Evolutionary conservation across 2,797 vertebrate genomes (phyloP).

Genomic region (Lagorchestes hirsutus): DNA sequence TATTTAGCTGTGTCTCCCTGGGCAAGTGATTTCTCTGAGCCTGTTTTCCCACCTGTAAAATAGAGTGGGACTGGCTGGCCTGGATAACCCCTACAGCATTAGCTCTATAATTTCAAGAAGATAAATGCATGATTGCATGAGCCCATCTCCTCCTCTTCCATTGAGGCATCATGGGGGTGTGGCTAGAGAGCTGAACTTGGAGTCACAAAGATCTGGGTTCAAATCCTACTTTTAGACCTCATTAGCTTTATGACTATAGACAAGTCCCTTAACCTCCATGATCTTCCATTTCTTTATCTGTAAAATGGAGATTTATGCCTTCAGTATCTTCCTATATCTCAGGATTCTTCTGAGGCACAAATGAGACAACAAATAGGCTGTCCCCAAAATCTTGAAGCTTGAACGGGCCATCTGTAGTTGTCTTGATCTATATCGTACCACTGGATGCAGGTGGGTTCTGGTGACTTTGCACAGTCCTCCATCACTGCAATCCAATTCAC

Average conservation of each 20-base stretch:
- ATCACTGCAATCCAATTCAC: too few relatives aligned
- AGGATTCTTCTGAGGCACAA: not conserved
- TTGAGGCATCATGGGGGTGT: not conserved
- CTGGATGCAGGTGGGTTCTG: too few relatives aligned
- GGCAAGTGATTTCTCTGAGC: not conserved
- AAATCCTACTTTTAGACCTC: not conserved
- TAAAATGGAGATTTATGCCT: not conserved
- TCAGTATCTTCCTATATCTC: not conserved
- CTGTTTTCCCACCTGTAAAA: not conserved
- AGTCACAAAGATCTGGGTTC: not conserved
- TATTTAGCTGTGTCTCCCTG: not conserved
- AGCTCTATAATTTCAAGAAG: not conserved
- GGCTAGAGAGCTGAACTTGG: not conserved
- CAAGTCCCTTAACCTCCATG: not conserved
- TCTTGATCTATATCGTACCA: too few relatives aligned
- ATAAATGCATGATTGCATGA: not conserved
- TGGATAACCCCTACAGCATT: not conserved
- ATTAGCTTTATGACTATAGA: not conserved
- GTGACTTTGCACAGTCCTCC: too few relatives aligned
- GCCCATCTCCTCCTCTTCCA: not conserved
- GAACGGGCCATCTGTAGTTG: not conserved
- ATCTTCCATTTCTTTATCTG: not conserved
- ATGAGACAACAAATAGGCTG: not conserved
- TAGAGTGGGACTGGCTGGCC: not conserved
- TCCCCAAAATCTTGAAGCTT: not conserved